Base-by-base conservation (phyloP, 2,888 invertebrate species). In the Microplitis deprimator region DNA sequence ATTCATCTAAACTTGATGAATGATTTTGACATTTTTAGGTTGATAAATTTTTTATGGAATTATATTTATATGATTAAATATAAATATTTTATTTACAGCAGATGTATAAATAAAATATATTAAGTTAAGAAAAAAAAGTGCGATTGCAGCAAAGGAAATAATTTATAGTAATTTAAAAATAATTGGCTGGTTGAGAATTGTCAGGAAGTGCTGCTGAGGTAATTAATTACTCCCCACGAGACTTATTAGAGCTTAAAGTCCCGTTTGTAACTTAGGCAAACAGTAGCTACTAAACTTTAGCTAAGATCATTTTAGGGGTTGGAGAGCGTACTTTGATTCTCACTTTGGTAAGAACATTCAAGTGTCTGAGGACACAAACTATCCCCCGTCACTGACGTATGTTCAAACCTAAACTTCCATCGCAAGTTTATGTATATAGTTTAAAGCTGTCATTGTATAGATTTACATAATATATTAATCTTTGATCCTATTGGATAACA, bases 221-320 rank as follows among this genome's bases (percentile, higher is more conserved):
- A 79, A 80, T 79, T 78, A 80, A 79, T 80, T 79, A 73, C 76
- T 76, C 69, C 50, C 75, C 75, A 76, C 71, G 74, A 69, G 68
- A 71, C 50, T 75, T 68, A 62, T 65, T 65, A 41, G 74, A 68
- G 71, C 68, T 80, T 80, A 80, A 80, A 80, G 67, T 79, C 70
- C 73, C 77, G 71, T 80, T 80, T 78, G 76, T 75, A 73, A 71
- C 75, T 73, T 75, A 61, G 69, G 69, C 75, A 73, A 50, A 50
- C 50, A 50, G 64, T 40, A 50, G 62, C 68, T 68, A 38, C 61
- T 65, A 41, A 68, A 76, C 68, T 61, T 72, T 67, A 40, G 10
- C 59, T 38, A 69, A 70, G 71, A 60, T 68, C 8, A 50, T 60
- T 50, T 13, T 50, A 50, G 50, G 13, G 20, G 65, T n/a, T 50